Base-by-base conservation (phyloP, 64 coral and sea anemone species). In the Platygyra sinensis region DNA sequence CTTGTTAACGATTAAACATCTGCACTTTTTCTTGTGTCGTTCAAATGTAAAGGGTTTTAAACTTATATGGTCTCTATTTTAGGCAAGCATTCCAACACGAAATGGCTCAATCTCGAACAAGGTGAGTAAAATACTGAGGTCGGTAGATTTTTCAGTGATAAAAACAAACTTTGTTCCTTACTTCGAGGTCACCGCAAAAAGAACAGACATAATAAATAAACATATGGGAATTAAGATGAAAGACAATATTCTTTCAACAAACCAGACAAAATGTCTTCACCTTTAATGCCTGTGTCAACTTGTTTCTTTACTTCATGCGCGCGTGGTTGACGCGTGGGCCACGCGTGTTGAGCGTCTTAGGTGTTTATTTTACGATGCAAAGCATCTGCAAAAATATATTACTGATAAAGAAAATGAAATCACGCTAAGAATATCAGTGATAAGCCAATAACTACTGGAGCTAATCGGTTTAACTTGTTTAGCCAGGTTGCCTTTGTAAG, bases 101-200 rank as follows among this genome's bases (percentile, higher is more conserved):
- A 87, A 20, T 92, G 90, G 90, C 73, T 92, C 29, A 92, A 80
- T 50, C 77, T 92, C 12, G 90, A 92, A 87, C 76, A 87, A 52
- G 90, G 90, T 92, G 32, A 79, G 90, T 91, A 31, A 1, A 60
- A 62, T 30, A 31, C 61, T 52, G 36, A 0, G 30, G n/a, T 62
- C 7, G 18, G 16, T 14, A 8, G 11, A 17, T 57, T 36, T 14
- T 0, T 77, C 33, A 0, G 15, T 49, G 74, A 77, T 39, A 69
- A 69, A 69, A 69, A 1, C 27, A 27, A 69, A 25, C 65, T 24
- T 27, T 69, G 65, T 25, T 69, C 25, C 10, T 27, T 11, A 27
- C 5, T 69, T n/a, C 22, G 22, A 27, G 65, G 65, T 69, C 65
- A 69, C 65, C 22, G n/a, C 9, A 10, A 25, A 29, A 2, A 69